phyloP scores from a whole-genome alignment of 2,888 invertebrate species.

The Pristionchus entomophagus region DNA sequence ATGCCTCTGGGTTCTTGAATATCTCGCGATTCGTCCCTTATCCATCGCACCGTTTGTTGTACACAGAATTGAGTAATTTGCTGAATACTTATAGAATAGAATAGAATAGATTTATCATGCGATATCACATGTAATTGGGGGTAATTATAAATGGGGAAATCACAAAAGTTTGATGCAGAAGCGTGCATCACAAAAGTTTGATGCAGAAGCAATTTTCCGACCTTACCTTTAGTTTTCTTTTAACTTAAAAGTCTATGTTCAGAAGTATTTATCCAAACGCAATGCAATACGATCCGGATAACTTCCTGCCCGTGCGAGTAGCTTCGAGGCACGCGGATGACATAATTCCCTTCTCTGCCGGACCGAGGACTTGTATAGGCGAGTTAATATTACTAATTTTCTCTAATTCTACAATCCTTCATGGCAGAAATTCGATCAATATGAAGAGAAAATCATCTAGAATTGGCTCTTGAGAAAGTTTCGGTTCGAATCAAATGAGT shows the following conservation, averaged over 20 bases:
- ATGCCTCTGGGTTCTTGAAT: too few relatives aligned
- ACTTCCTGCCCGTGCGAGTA: not conserved
- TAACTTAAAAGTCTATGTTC: too few relatives aligned
- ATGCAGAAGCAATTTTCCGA: not conserved
- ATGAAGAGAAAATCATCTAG: constrained; percentile 26
- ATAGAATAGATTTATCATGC: too few relatives aligned
- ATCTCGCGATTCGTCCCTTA: too few relatives aligned
- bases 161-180: too few relatives aligned
- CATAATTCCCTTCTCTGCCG: not conserved
- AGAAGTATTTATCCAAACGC: not conserved
- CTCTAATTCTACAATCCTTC: not conserved
- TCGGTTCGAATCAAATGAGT: not conserved
- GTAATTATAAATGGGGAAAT: too few relatives aligned
- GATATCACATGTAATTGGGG: too few relatives aligned
- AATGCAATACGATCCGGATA: not conserved
- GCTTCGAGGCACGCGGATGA: not conserved
- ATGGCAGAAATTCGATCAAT: constrained; percentile 19
- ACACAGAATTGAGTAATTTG: not conserved
- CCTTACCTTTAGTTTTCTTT: too few relatives aligned
- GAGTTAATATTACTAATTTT: not conserved
- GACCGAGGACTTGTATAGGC: not conserved
- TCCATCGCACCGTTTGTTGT: not conserved
- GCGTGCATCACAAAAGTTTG: too few relatives aligned
- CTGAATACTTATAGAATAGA: too few relatives aligned
- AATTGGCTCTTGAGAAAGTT: not conserved